phyloP scores from a whole-genome alignment of 2,797 vertebrate genomes.

The Falco concolor region DNA sequence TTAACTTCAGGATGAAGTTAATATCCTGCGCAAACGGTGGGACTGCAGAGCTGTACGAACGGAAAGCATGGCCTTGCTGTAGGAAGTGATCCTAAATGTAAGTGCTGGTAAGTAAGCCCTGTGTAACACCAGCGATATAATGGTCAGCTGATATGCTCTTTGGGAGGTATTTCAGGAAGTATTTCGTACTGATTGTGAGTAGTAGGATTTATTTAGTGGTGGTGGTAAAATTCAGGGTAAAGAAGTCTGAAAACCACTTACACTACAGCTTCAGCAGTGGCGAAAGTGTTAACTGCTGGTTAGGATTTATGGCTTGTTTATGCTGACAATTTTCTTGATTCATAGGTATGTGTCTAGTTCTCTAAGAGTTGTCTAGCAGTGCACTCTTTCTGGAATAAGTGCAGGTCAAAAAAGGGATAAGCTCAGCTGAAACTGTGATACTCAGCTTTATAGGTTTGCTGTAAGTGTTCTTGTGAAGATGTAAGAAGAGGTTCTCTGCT shows the following conservation, averaged over 20 bases:
- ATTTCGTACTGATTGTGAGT: neutral
- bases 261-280: fast-evolving
- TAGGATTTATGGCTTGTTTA: neutral
- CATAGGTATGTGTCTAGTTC: neutral
- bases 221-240: neutral
- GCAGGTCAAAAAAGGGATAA: neutral
- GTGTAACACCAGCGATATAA: neutral
- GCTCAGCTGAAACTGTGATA: neutral
- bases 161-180: neutral
- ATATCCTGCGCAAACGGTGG: neutral
- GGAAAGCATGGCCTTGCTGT: neutral
- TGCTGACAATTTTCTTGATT: neutral
- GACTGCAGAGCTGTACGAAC: neutral
- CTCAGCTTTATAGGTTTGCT: neutral
- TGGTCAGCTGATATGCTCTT: neutral
- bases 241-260: neutral
- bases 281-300: neutral
- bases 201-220: neutral
- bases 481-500: neutral
- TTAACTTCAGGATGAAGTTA: neutral
- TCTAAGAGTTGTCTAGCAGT: neutral
- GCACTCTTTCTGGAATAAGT: neutral
- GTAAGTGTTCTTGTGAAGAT: neutral
- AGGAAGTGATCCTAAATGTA: neutral
- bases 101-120: neutral